Evolutionary conservation across 2,797 vertebrate genomes (phyloP).

Genomic region (Anguilla anguilla): DNA sequence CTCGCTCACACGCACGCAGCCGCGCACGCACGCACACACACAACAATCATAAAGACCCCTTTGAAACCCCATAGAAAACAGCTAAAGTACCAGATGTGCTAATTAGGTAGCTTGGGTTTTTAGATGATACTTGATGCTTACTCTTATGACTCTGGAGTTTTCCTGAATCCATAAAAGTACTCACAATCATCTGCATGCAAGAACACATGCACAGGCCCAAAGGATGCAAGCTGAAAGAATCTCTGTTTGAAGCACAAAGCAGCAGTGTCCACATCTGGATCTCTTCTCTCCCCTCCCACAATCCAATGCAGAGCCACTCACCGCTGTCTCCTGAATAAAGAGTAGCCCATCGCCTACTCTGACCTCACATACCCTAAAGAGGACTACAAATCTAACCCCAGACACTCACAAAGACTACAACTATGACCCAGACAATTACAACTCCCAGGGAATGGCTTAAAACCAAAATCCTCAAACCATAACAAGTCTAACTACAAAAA

Average conservation of each 20-base stretch:
- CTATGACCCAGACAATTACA: not conserved
- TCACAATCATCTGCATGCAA: not conserved
- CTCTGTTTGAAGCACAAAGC: slow-evolving; percentile 11
- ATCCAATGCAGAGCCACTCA: slow-evolving; percentile 1
- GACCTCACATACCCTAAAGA: not conserved
- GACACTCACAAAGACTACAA: not conserved
- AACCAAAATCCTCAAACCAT: not conserved
- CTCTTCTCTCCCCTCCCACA: not conserved
- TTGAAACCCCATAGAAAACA: not conserved
- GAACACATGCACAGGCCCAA: not conserved
- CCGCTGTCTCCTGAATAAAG: not conserved
- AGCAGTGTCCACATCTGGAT: slow-evolving; percentile 6
- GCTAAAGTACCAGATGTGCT: not conserved
- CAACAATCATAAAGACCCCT: not conserved
- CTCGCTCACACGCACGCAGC: not conserved
- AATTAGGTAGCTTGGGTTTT: not conserved
- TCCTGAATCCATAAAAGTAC: not conserved
- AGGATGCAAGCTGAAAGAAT: not conserved
- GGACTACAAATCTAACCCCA: not conserved
- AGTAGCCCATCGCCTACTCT: not conserved
- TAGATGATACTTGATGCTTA: not conserved
- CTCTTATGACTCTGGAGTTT: not conserved
- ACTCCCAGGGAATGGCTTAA: not conserved
- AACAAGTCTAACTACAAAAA: not conserved
- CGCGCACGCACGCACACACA: not conserved